Base-by-base conservation (phyloP, 2,888 invertebrate genomes). In the Lochmaea capreae region DNA sequence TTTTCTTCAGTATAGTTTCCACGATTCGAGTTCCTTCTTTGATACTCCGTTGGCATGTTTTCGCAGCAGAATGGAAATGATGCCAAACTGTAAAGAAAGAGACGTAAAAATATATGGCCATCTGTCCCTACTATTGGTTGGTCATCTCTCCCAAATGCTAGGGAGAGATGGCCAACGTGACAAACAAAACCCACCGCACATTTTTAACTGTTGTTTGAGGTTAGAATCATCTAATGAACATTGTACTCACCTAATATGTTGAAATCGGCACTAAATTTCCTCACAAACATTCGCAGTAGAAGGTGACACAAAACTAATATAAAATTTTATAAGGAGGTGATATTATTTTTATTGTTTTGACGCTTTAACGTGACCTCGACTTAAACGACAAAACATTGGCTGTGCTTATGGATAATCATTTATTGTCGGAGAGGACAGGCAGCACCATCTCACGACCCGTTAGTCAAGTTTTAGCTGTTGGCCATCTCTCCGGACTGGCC, bases 1-100 rank as follows among this genome's bases (percentile, higher is more conserved):
- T 33, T 54, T 67, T 67, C 39, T 54, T 57, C 16, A 9, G 67
- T 57, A 67, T 57, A 67, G 54, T 57, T 67, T 67, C 33, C 57
- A 54, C 57, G 54, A 67, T 39, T 12, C 33, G n/a, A 57, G 54
- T 59, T 59, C 0, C 58, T n/a, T 57, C 43, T 43, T 43, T 43
- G 9, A 43, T 43, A 43, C 43, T 43, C 43, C 9, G 43, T 43
- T 43, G 11, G 43, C 43, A 43, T 43, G 9, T 43, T 43, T 43
- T 43, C 43, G 43, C 26, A 26, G 26, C 26, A 26, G 26, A 26
- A 26, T 26, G 26, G 26, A 57, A 68, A 58, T 58, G n/a, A 33
- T 43, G 43, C 11, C 43, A 43, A 43, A 9, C 11, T 43, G 43
- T 43, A 43, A 43, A 9, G 43, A 43, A 11, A 43, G 11, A 16